phyloP scores from a whole-genome alignment of 2,888 invertebrate species.

The Dorcus hopei region DNA sequence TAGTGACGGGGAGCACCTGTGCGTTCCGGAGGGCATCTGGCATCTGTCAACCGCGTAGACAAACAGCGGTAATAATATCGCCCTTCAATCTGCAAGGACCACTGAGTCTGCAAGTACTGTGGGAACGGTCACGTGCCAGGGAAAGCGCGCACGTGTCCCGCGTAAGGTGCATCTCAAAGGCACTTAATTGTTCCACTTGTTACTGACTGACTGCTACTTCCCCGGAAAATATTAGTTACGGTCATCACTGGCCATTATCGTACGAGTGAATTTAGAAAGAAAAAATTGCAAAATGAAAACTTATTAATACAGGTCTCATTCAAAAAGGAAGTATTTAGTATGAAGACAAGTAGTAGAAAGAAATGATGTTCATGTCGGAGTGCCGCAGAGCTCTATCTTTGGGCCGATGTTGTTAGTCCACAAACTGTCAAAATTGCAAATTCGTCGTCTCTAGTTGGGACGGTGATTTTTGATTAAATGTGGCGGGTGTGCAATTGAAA shows the following conservation, averaged over 20 bases:
- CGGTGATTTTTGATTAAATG: too few species aligned
- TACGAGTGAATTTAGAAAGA: too few species aligned
- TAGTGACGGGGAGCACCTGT: slow-evolving; percentile 29
- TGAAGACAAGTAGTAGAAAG: too few species aligned
- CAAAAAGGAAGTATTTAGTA: too few species aligned
- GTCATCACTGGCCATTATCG: slow-evolving; percentile 26
- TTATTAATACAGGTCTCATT: too few species aligned
- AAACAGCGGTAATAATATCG: slow-evolving; percentile 35
- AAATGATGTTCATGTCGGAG: too few species aligned
- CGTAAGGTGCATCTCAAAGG: slow-evolving; percentile 30
- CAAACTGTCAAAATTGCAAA: too few species aligned
- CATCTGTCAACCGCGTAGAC: slow-evolving; percentile 37
- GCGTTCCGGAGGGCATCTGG: slow-evolving; percentile 31
- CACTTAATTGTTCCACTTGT: slow-evolving; percentile 5
- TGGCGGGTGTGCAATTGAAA: too few species aligned
- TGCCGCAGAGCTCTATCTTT: too few species aligned
- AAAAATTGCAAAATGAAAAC: too few species aligned
- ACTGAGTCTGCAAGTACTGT: slow-evolving; percentile 41
- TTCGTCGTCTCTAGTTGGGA: too few species aligned
- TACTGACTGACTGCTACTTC: slow-evolving; percentile 1
- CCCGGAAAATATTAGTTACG: slow-evolving; percentile 22
- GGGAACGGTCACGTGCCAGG: slow-evolving; percentile 48
- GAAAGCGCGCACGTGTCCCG: slow-evolving; percentile 45
- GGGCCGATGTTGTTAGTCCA: too few species aligned
- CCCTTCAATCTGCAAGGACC: slow-evolving; percentile 40